Evolutionary conservation across 2,113 vertebrate genomes (phyloP).

Genomic region (human (Homo sapiens)): GRCh38 chr1:80900501-80901000

Average conservation of each 20-base stretch:
- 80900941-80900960: too few relatives aligned
- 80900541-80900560: neutral
- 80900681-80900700: too few relatives aligned
- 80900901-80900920: neutral
- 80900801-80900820: too few relatives aligned
- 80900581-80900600: neutral
- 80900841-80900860: neutral
- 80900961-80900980: too few relatives aligned
- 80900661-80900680: too few relatives aligned
- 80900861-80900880: neutral
- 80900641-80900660: neutral
- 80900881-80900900: neutral
- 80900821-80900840: too few relatives aligned
- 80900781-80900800: too few relatives aligned
- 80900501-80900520: neutral
- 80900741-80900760: too few relatives aligned
- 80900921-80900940: neutral
- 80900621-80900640: neutral
- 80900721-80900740: too few relatives aligned
- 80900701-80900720: too few relatives aligned
- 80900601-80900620: neutral
- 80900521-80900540: slow-evolving; percentile 7
- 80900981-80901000: too few relatives aligned
- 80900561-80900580: neutral
- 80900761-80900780: too few relatives aligned